Base-by-base conservation (phyloP, 92 coral and sea anemone genomes). In the Parazoanthus atlanticus region DNA sequence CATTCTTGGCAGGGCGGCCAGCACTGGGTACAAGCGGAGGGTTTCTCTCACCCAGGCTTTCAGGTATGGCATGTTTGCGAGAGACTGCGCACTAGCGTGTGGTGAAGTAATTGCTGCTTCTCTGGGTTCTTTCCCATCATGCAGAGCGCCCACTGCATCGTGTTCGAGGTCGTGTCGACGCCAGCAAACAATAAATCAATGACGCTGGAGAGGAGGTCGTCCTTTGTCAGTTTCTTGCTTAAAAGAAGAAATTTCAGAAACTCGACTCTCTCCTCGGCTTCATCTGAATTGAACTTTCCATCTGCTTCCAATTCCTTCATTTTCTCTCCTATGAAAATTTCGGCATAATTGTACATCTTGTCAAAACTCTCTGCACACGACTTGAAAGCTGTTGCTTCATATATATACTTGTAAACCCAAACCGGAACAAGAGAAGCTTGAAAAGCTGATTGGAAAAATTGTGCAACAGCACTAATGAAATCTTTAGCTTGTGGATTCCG, bases 11-110 rank as follows among this genome's bases (percentile, higher is more conserved):
- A 86, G 19, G 15, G 41, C 74, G 41, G 29, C 61, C 32, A 89
- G 43, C 9, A 91, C 90, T 19, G 98, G 93, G 34, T 94, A 90
- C 76, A 93, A 54, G 29, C 98, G 93, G 16, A 94, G 92, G 32
- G 95, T 90, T 88, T 94, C 98, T 73, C 87, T 93, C 58, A 94
- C 85, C 80, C 95, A 93, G 9, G 98, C 95, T 78, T 91, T 94
- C 40, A 94, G 88, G 80, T 91, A 94, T 21, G 98, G 93, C 90
- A 93, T 72, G 34, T 88, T 77, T 21, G 90, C 25, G 23, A 94
- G 70, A 21, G 89, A 65, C 0, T 84, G 72, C 49, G 66, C 21
- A 49, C 90, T 49, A 15, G 85, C 90, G 30, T 76, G 30, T 75
- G 74, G 76, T 93, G 80, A 52, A 94, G 78, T 28, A 70, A 84